These are phyloP conservation scores for Epistrophe grossulariae DNA, from an alignment of 2,888 invertebrate species.

Conservation along the genomic window DNA sequence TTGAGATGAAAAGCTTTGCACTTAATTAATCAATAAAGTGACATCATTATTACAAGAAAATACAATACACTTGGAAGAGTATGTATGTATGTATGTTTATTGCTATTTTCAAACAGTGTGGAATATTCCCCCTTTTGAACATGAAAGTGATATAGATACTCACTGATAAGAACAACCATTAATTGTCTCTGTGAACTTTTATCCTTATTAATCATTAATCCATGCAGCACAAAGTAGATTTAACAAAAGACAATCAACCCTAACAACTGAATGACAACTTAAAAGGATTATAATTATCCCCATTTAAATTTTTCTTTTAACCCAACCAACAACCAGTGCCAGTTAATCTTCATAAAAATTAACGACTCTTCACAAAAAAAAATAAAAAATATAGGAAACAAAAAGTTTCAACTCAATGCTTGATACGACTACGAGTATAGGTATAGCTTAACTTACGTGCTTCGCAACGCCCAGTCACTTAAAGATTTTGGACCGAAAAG, in stretches of 20 bases:
- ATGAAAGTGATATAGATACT: too few relatives aligned
- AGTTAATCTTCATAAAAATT: conserved; percentile 71
- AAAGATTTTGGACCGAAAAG: conserved; percentile 56
- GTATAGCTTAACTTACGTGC: background rate
- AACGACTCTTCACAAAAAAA: conserved; percentile 49
- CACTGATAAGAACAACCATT: background rate
- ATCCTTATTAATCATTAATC: conserved; percentile 40
- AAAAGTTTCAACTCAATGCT: conserved; percentile 42
- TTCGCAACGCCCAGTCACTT: conserved; percentile 35
- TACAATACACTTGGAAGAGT: background rate
- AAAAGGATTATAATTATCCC: conserved; percentile 66
- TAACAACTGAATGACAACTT: conserved; percentile 60
- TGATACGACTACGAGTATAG: too few relatives aligned
- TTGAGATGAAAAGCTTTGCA: background rate
- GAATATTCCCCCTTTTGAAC: background rate
- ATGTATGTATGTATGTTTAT: background rate
- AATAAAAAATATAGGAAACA: background rate
- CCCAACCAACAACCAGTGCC: background rate
- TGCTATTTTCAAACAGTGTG: background rate
- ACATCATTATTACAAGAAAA: background rate
- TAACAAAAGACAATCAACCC: conserved; percentile 67
- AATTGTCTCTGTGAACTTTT: background rate
- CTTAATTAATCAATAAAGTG: conserved; percentile 12
- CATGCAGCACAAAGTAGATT: conserved; percentile 15
- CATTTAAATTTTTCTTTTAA: conserved; percentile 48